phyloP scores from a whole-genome alignment of 2,113 vertebrate species.

The Nicator chloris region DNA sequence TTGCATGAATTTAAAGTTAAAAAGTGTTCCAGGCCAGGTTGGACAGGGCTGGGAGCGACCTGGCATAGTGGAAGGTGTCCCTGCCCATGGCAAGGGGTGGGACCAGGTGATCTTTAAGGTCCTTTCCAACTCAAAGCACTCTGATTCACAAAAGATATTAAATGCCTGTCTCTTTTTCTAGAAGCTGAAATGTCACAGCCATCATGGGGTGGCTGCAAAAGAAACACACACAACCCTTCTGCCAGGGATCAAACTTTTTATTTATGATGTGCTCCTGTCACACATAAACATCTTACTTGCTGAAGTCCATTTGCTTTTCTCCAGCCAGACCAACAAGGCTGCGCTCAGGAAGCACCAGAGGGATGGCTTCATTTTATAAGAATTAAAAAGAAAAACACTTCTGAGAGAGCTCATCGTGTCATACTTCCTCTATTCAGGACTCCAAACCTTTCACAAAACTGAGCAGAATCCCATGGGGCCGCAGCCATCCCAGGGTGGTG shows the following conservation, averaged over 20 bases:
- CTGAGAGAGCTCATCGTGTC: neutral
- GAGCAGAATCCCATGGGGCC: neutral
- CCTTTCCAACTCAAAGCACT: neutral
- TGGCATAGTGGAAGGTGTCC: neutral
- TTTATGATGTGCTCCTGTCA: neutral
- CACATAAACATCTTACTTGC: neutral
- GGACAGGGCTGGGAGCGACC: neutral
- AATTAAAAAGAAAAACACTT: neutral
- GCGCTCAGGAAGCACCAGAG: neutral
- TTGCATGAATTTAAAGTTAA: neutral
- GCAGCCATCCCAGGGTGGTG: neutral
- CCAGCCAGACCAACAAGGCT: neutral
- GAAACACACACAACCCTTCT: neutral
- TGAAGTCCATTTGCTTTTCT: neutral
- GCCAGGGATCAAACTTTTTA: neutral
- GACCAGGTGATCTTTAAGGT: neutral
- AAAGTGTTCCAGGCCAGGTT: neutral
- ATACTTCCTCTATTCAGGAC: neutral
- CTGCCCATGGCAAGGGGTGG: neutral
- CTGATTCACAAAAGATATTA: neutral
- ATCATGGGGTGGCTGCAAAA: neutral
- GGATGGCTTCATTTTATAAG: neutral
- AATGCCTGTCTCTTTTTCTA: neutral
- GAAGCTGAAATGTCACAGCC: neutral
- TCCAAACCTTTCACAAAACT: conserved; percentile 18